phyloP scores from a whole-genome alignment of 2,113 vertebrate genomes.

The Phyllostomus hastatus region DNA sequence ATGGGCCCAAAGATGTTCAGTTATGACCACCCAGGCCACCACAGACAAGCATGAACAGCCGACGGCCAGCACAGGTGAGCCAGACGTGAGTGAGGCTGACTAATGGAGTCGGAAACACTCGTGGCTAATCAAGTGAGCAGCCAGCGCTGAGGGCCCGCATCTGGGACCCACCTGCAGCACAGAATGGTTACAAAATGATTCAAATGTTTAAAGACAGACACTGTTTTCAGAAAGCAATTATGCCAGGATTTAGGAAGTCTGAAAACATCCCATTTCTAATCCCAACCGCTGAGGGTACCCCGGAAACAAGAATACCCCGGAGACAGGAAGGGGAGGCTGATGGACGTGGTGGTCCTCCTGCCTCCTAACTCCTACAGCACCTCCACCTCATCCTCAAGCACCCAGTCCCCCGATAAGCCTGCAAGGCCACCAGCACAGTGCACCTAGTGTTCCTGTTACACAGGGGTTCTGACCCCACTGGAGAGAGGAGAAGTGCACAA shows the following conservation, averaged over 20 bases:
- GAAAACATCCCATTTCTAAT: neutral
- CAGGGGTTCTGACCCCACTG: neutral
- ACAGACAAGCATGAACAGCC: fast-evolving
- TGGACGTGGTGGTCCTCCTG: neutral
- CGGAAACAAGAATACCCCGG: neutral
- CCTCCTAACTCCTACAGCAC: neutral
- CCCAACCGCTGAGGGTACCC: neutral
- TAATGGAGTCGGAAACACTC: neutral
- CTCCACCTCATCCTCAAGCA: neutral
- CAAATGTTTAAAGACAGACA: neutral
- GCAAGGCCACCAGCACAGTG: neutral
- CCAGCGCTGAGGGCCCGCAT: neutral
- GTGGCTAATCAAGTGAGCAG: neutral
- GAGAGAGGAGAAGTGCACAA: neutral
- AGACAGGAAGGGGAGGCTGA: neutral
- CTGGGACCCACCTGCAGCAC: neutral
- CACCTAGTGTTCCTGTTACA: fast-evolving
- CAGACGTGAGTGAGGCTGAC: neutral
- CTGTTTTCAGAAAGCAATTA: neutral
- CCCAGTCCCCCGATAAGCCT: neutral
- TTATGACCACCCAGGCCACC: neutral
- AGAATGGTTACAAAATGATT: neutral
- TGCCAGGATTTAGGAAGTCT: neutral
- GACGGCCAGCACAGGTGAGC: neutral
- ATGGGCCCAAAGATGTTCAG: neutral